Conservation (phyloP, 2,797 vertebrate species). For the Discoglossus pictus region DNA sequence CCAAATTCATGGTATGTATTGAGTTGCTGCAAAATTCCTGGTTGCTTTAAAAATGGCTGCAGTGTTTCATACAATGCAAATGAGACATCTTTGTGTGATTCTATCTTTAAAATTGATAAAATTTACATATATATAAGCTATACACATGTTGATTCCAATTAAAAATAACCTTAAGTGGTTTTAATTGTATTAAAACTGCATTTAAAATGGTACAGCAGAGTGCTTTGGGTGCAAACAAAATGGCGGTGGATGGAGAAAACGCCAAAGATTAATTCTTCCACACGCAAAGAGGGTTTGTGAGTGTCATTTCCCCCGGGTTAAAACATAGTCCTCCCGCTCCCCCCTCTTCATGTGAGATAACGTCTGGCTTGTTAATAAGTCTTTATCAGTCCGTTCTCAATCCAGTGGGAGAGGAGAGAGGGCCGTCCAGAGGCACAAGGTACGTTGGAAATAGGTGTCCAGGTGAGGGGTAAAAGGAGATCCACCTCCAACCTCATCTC, state of each 20-base stretch:
- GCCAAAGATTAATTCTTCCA: conserved; percentile 18
- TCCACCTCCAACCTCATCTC: no score
- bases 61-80: no score
- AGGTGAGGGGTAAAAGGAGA: neutral
- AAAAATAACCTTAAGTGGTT: no score
- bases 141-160: no score
- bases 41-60: no score
- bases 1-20: no score
- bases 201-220: no score
- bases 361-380: conserved; percentile 24
- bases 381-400: conserved; percentile 38
- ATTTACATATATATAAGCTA: no score
- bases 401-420: conserved; percentile 3
- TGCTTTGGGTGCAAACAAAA: conserved; percentile 39
- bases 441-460: neutral
- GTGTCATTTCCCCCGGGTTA: conserved; percentile 13
- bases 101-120: no score
- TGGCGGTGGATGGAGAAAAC: conserved; percentile 27
- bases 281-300: conserved; percentile 16
- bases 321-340: conserved; percentile 12
- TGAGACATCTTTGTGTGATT: no score
- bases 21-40: no score
- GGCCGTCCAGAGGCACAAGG: conserved; percentile 31
- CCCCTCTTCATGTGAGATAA: conserved; percentile 29
- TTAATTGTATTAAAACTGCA: no score